phyloP scores from a whole-genome alignment of 2,888 invertebrate species.

The Tetheella fluctuosa region DNA sequence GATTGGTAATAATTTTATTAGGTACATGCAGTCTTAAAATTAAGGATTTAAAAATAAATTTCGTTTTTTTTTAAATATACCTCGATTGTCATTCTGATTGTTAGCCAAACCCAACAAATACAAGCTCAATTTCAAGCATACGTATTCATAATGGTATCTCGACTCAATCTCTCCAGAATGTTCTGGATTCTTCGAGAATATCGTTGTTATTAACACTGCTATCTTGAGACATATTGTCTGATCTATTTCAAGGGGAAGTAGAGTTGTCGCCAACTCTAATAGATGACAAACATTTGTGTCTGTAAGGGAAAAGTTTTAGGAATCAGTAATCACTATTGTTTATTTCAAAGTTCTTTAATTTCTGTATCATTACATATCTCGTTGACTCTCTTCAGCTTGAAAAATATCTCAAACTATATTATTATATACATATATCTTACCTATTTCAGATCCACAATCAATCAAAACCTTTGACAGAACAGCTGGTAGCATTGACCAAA shows the following conservation, averaged over 20 bases:
- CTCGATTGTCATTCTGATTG: slow-evolving; percentile 66
- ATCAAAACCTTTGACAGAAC: slow-evolving; percentile 65
- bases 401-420: neutral
- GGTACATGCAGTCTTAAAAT: too few species aligned
- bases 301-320: slow-evolving; percentile 29
- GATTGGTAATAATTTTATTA: too few species aligned
- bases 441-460: slow-evolving; percentile 56
- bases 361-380: too few species aligned
- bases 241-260: slow-evolving; percentile 59
- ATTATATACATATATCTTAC: slow-evolving; percentile 37
- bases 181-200: slow-evolving; percentile 61
- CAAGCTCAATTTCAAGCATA: slow-evolving; percentile 65
- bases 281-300: slow-evolving; percentile 65
- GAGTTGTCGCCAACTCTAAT: slow-evolving; percentile 62
- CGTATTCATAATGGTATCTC: slow-evolving; percentile 59
- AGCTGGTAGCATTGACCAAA: slow-evolving; percentile 68
- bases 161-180: slow-evolving; percentile 33
- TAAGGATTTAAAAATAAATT: too few species aligned
- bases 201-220: slow-evolving; percentile 61
- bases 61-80: too few species aligned
- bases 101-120: slow-evolving; percentile 60
- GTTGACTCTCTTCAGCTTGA: too few species aligned
- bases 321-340: too few species aligned
- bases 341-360: too few species aligned
- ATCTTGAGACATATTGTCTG: slow-evolving; percentile 56